Percentiles rank a stretch among this genome's conserved stretches.
Conservation (phyloP, 2,113 vertebrate species). For the Eulacestoma nigropectus region DNA sequence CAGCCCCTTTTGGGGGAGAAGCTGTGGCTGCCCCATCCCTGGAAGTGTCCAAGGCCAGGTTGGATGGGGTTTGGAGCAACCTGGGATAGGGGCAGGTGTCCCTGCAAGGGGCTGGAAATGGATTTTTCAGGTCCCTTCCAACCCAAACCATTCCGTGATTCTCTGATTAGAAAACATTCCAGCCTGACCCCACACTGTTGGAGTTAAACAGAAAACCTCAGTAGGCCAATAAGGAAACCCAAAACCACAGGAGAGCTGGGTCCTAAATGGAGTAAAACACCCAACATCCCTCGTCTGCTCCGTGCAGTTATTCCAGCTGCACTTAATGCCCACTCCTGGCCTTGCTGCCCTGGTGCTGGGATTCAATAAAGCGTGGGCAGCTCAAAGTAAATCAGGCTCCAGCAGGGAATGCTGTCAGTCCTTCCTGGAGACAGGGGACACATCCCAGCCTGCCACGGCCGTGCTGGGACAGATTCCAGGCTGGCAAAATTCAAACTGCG, state of each 20-base stretch:
- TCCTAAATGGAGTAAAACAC: no score
- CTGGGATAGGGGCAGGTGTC: background rate
- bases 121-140: background rate
- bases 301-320: background rate
- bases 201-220: background rate
- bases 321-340: background rate
- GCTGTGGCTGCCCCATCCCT: background rate
- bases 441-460: background rate
- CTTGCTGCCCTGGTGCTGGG: background rate
- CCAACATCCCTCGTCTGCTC: background rate
- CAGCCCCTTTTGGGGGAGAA: background rate
- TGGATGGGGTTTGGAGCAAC: background rate
- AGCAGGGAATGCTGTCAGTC: background rate
- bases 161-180: background rate
- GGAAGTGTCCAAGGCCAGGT: background rate
- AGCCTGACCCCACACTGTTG: background rate
- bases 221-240: background rate
- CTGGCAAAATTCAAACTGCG: background rate
- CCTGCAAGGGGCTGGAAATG: background rate
- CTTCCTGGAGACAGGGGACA: background rate
- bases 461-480: background rate
- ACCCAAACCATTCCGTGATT: background rate
- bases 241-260: rapidly evolving
- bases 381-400: background rate
- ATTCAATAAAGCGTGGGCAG: background rate